Percentiles rank a stretch among this genome's conserved stretches.
phyloP scores from a whole-genome alignment of 2,888 invertebrate species.

The Nysson spinosus region DNA sequence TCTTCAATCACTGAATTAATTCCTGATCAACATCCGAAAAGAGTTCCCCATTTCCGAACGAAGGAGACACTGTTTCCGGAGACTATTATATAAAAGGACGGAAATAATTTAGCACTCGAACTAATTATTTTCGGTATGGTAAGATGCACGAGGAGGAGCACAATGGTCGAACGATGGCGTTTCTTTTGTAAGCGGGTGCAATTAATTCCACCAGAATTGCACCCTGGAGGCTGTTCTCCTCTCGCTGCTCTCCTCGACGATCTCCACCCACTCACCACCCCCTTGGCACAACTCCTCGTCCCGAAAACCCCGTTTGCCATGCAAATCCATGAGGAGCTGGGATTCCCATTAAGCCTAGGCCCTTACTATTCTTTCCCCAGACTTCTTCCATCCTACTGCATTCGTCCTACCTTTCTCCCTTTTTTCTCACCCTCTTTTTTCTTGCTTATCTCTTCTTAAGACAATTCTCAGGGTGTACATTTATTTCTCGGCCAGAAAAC shows the following conservation, averaged over 20 bases:
- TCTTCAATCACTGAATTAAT: no score
- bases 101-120: constrained; percentile 25
- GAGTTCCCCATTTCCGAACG: no score
- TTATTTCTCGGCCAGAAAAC: no score
- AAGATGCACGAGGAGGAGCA: constrained; percentile 18
- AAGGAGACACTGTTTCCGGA: no score
- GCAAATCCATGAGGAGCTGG: constrained; percentile 55
- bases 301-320: constrained; percentile 59
- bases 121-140: constrained; percentile 57
- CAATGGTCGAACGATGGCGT: constrained; percentile 50
- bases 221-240: constrained; percentile 60
- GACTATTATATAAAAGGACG: no score
- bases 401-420: constrained; percentile 11
- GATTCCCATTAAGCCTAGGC: constrained; percentile 53
- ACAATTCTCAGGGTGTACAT: no score
- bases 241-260: constrained; percentile 20
- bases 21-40: no score
- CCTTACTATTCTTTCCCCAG: constrained; percentile 17
- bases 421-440: no score
- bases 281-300: constrained; percentile 54
- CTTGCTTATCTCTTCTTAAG: no score
- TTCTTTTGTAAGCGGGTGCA: constrained; percentile 61
- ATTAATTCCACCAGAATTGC: constrained; percentile 68
- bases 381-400: constrained; percentile 9
- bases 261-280: constrained; percentile 35